A percentile compares a stretch with the other conserved stretches of the same genome.
Evolutionary conservation across 2,113 vertebrate species (phyloP).

Genomic region (Cacatua alba): DNA sequence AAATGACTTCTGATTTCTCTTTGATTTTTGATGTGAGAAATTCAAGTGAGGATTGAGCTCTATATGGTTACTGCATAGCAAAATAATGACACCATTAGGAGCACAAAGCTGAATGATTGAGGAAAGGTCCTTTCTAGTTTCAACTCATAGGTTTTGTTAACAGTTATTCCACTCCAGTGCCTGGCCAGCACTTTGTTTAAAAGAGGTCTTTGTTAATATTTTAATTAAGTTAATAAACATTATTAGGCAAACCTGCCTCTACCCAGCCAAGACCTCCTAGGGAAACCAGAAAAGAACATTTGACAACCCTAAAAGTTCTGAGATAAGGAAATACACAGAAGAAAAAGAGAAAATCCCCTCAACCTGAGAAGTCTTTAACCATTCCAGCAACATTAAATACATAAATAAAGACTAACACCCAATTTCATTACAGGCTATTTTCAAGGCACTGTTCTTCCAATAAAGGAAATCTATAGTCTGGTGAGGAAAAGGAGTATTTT

Average conservation of each 20-base stretch:
- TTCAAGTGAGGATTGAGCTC: background rate
- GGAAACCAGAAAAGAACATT: background rate
- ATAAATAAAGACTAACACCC: slow-evolving; percentile 33
- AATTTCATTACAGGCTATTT: slow-evolving; percentile 32
- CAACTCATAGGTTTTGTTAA: slow-evolving; percentile 20
- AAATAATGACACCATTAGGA: background rate
- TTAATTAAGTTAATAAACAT: slow-evolving; percentile 57
- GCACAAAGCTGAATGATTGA: background rate
- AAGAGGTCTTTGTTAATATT: slow-evolving; percentile 58
- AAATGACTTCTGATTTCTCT: background rate
- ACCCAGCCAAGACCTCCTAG: slow-evolving; percentile 9
- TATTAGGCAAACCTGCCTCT: slow-evolving; percentile 29
- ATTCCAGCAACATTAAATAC: slow-evolving; percentile 30
- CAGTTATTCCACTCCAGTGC: slow-evolving; percentile 33
- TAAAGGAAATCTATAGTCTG: slow-evolving; percentile 42
- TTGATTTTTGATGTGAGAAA: slow-evolving; percentile 6
- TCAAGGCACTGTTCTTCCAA: slow-evolving; percentile 18
- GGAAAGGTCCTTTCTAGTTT: slow-evolving; percentile 3
- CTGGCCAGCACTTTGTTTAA: slow-evolving; percentile 50
- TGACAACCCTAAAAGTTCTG: background rate
- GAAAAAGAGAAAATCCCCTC: background rate
- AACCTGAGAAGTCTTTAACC: background rate
- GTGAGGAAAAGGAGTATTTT: background rate
- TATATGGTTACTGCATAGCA: background rate
- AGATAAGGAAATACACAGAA: background rate